Base-by-base conservation (phyloP, 2,797 vertebrate genomes). In the Sebastes cheni region DNA sequence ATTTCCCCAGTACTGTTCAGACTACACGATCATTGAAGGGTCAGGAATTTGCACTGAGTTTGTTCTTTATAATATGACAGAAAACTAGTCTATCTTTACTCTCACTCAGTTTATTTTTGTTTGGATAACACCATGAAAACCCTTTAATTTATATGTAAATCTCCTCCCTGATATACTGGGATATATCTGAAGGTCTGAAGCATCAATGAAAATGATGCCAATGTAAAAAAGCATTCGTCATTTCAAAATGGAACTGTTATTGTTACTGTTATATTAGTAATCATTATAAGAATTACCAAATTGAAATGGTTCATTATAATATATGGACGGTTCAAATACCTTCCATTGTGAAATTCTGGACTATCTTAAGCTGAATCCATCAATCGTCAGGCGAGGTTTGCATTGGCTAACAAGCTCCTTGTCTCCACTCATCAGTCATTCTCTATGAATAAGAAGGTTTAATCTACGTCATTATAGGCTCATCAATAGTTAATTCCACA, bases 121-220 rank as follows among this genome's bases (percentile, higher is more conserved):
- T 10, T 54, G 9, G 10, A 36, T 39, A 36, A 50, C 20, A 25
- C 13, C 1, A 34, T 52, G 10, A 72, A n/a, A 59, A 65, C 46
- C 13, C 20, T 67, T 18, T 72, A n/a, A 82, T 82, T 54, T 77
- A 61, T 59, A 81, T 79, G 75, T 52, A 74, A 77, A 84, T 76
- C 6, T 77, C 8, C 18, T 23, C 16, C 20, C 14, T 6, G n/a
- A 62, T 12, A 42, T 29, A 7, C 29, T 23, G 18, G 5, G 46
- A 23, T 36, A 11, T 36, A 50, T 34, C 54, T 42, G 3, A 29
- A 42, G 32, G 20, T 62, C 25, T 32, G 32, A 46, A n/a, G 12
- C 67, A 55, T 66, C 39, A 59, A 12, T 58, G 16, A 2, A 56
- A 69, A 69, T 58, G 8, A 66, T 22, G 46, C 22, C 39, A 64